Evolutionary conservation across 2,888 invertebrate genomes (phyloP), one percentile per base, ranked within the genome.

Genomic region (Dryomyza anilis): DNA sequence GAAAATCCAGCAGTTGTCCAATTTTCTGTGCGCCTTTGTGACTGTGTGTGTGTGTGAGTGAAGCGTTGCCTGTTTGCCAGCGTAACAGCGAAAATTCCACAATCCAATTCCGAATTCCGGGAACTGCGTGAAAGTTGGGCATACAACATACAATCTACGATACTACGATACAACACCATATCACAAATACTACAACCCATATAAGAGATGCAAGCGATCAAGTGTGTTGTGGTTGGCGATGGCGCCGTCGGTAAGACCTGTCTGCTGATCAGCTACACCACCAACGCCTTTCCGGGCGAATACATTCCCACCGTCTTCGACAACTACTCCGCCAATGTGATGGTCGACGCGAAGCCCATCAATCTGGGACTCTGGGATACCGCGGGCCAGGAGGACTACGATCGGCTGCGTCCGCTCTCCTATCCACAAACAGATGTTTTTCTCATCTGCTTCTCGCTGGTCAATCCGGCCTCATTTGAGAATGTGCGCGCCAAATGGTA

Each of bases 161-260:
- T 0, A 7, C 36, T 7, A 21, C n/a, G n/a, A n/a, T n/a, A n/a
- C 1, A 30, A 36, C 43, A 60, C 2, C 46, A 29, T n/a, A n/a
- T n/a, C n/a, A n/a, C n/a, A n/a, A n/a, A n/a, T n/a, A n/a, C n/a
- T n/a, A n/a, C n/a, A n/a, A n/a, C n/a, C n/a, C n/a, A n/a, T n/a
- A 64, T 68, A 69, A 60, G 68, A 62, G 71, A 81, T 81, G 81
- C 81, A 81, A 72, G 81, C 82, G 46, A 81, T 81, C 71, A 82
- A 81, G 68, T 81, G 81, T 71, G 81, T 82, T 67, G 82, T 81
- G 67, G 81, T 81, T 70, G 81, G 81, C 72, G 81, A 81, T 70
- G 81, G 81, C 72, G 81, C 81, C 68, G 81, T 81, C 56, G 81
- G 81, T 72, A 81, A 81, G 70, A 81, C 81, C 48, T 81, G 81